phyloP scores from a whole-genome alignment of 2,888 invertebrate genomes.

The Lymantria monacha region DNA sequence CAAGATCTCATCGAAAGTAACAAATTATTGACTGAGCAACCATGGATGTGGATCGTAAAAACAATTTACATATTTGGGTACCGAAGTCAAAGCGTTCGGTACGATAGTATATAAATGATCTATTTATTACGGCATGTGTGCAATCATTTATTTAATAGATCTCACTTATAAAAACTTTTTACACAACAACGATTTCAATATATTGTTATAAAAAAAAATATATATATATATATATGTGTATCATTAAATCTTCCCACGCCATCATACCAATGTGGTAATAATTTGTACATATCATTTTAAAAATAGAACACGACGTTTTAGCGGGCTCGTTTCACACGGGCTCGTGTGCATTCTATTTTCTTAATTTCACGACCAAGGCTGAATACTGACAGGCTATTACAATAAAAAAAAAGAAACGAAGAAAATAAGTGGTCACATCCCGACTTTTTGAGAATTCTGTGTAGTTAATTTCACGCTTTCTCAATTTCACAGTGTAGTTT shows the following conservation, averaged over 20 bases:
- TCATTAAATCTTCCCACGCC: slow-evolving; percentile 12
- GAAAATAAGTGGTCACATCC: neutral
- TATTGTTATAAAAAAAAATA: neutral
- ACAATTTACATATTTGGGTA: no score
- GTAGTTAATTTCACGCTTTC: neutral
- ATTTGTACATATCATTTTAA: slow-evolving; percentile 17
- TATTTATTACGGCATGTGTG: no score
- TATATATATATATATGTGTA: no score
- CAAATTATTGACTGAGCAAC: no score
- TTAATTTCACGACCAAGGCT: slow-evolving; percentile 14
- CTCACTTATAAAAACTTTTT: no score
- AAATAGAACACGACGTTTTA: slow-evolving; percentile 20
- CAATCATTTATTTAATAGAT: no score
- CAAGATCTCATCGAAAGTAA: no score
- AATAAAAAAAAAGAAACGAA: neutral
- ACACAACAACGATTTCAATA: neutral
- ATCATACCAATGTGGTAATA: slow-evolving; percentile 12
- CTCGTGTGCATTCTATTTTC: slow-evolving; percentile 17
- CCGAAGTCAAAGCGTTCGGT: no score
- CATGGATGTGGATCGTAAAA: no score
- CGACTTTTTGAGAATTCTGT: slow-evolving; percentile 2
- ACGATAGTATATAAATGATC: no score
- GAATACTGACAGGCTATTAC: slow-evolving; percentile 3
- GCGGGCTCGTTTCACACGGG: slow-evolving; percentile 27
- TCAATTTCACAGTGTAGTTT: neutral